Evolutionary conservation across 2,888 invertebrate genomes (phyloP), one percentile per base, ranked within the genome.

Genomic region (Copidosoma aretas): DNA sequence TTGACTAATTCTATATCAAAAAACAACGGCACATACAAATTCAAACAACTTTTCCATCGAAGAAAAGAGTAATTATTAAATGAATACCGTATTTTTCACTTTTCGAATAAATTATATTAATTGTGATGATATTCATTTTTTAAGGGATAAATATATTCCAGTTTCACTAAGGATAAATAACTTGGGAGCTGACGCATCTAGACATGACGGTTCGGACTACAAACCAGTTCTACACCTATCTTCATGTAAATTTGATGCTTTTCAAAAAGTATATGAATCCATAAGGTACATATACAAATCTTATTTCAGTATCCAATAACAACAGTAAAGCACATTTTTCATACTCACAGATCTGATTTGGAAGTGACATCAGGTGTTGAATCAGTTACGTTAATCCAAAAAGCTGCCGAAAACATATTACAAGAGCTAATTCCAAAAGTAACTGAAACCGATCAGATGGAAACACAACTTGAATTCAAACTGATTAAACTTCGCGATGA

Each of bases 1-100:
- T 80, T 91, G 57, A 88, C 86, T 43, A 86, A 86, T 62, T 86
- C 87, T 75, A 79, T 77, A 15, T 87, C 88, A 56, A 82, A 85
- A 4, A 83, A 84, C 58, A 84, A 83, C 62, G 87, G 89, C 10
- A 90, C 90, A 0, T 89, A 90, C 76, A 86, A 87, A 68, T 89
- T 87, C 74, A 86, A 86, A 60, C 90, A 91, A 74, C 86, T 87
- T 70, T 89, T 91, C 32, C 22, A 60, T 12, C 32, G 61, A 1
- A 60, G 21, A 60, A 15, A 46, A 60, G 59, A 60, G 70, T 71
- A n/a, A 63, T 19, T 67, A 54, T 52, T 22, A 15, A 21, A 19
- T 2, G n/a, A 32, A 41, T 14, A 41, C 32, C 21, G 21, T 1
- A 3, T 17, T 46, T 63, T 56, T 21, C 22, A 58, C 10, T 22